Evolutionary conservation across 2,113 vertebrate species (phyloP).

Genomic region (Eretmochelys imbricata): DNA sequence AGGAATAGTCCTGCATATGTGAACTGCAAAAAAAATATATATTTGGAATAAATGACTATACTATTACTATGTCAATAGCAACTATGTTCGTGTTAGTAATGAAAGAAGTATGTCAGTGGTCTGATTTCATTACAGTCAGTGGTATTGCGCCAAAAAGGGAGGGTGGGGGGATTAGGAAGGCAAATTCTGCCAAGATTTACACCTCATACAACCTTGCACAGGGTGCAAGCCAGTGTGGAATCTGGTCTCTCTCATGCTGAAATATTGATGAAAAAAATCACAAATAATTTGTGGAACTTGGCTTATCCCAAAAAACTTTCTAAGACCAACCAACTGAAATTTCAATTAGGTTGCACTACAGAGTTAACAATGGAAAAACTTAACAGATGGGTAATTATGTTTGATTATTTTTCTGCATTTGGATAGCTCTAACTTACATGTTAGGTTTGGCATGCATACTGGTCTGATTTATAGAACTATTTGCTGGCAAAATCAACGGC

Average conservation of each 20-base stretch:
- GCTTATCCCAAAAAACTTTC: constrained; percentile 40
- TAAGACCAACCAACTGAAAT: constrained; percentile 27
- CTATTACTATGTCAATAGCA: constrained; percentile 35
- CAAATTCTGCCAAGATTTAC: background rate
- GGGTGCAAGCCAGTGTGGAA: background rate
- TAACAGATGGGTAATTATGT: constrained; percentile 1
- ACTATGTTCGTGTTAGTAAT: background rate
- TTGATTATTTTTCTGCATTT: constrained; percentile 32
- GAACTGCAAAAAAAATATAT: constrained; percentile 44
- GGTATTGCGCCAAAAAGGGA: constrained; percentile 57
- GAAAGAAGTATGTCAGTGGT: constrained; percentile 35
- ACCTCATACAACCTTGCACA: background rate
- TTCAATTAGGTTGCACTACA: constrained; percentile 18
- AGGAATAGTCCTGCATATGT: background rate
- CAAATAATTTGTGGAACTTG: constrained; percentile 25
- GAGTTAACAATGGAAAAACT: constrained; percentile 23
- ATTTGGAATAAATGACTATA: constrained; percentile 52
- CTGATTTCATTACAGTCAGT: constrained; percentile 62
- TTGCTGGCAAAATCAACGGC: constrained; percentile 32
- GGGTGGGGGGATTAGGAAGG: accelerated
- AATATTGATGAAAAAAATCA: constrained; percentile 55
- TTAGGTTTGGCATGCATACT: background rate
- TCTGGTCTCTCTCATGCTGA: background rate
- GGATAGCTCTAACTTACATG: background rate
- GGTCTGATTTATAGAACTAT: constrained; percentile 40